Conservation (phyloP, 2,888 invertebrate species). For the Andrena camellia region DNA sequence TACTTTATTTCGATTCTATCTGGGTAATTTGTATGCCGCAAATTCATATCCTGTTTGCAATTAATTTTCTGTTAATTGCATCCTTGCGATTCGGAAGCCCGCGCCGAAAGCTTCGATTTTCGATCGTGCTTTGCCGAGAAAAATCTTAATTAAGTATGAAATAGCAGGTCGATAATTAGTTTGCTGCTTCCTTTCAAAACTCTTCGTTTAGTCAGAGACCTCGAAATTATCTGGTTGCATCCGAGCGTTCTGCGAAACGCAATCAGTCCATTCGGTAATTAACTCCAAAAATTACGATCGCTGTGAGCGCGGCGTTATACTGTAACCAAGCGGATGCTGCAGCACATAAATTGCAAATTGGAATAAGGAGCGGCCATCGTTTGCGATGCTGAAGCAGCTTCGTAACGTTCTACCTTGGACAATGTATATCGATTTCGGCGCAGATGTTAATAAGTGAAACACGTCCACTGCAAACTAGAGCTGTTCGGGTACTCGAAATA, state of each 20-base stretch:
- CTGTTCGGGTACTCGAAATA: too few relatives aligned
- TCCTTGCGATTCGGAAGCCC: neutral
- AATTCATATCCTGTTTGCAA: constrained; percentile 9
- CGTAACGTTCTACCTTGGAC: constrained; percentile 35
- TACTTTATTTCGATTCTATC: constrained; percentile 7
- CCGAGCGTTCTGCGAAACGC: neutral
- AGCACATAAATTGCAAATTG: constrained; percentile 48
- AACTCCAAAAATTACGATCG: constrained; percentile 14
- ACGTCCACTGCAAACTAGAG: neutral
- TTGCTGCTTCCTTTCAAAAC: neutral
- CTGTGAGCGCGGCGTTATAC: neutral
- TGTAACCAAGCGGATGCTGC: constrained; percentile 12
- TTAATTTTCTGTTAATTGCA: constrained; percentile 17
- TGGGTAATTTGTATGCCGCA: neutral
- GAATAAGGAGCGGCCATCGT: constrained; percentile 42
- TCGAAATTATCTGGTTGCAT: neutral
- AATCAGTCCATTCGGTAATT: constrained; percentile 22
- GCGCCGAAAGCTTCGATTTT: neutral
- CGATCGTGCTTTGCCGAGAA: neutral
- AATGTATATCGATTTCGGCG: constrained; percentile 40
- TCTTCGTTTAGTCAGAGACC: neutral
- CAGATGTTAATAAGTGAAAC: constrained; percentile 63
- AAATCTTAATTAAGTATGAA: neutral
- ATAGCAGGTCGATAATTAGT: neutral
- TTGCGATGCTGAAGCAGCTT: constrained; percentile 23